Conservation (phyloP, 2,888 invertebrate species). For the Andrena bucephala region DNA sequence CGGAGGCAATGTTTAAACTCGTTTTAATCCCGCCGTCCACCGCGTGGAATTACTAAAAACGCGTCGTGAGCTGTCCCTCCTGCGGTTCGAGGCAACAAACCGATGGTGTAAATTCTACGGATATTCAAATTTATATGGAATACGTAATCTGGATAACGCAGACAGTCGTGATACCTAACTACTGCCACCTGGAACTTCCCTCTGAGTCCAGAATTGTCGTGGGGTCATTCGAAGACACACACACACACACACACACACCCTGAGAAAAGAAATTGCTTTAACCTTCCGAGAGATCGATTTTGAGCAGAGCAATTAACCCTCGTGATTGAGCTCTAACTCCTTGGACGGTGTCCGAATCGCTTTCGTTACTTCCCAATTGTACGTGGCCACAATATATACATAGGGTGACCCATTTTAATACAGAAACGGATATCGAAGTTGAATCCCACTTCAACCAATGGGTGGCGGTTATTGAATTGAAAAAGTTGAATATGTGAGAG, state of each 20-base stretch:
- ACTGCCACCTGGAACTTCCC: too few relatives aligned
- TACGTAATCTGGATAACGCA: too few relatives aligned
- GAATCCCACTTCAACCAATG: neutral
- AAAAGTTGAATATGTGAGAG: neutral
- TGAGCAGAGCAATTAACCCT: neutral
- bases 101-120: neutral
- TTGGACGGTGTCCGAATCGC: neutral
- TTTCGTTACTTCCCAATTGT: constrained; percentile 2
- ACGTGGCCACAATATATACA: neutral
- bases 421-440: constrained; percentile 7
- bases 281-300: neutral
- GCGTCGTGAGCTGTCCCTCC: neutral
- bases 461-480: constrained; percentile 12
- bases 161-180: too few relatives aligned
- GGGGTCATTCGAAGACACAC: too few relatives aligned
- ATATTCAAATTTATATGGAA: neutral
- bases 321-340: neutral
- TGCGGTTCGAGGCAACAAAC: neutral
- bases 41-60: constrained; percentile 23
- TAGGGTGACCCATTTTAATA: constrained; percentile 24
- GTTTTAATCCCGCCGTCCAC: constrained; percentile 8
- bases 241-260: neutral
- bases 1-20: neutral
- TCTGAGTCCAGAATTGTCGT: too few relatives aligned
- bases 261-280: neutral